phyloP scores from a whole-genome alignment of 2,797 vertebrate genomes.

The Enteromius radiatus region DNA sequence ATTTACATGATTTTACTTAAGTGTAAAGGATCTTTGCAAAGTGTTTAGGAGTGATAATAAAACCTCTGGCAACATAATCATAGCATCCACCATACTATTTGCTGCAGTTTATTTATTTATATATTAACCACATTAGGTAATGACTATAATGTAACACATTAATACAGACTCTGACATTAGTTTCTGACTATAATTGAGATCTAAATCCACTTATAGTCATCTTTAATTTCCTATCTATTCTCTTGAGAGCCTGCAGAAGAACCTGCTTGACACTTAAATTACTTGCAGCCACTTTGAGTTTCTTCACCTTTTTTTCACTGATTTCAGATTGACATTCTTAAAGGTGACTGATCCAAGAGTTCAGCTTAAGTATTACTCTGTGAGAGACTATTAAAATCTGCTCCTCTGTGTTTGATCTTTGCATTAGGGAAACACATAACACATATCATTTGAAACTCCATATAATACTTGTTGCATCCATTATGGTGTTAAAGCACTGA shows the following conservation, averaged over 20 bases:
- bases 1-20: not conserved
- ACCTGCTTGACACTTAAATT: not conserved
- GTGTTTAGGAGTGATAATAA: not conserved
- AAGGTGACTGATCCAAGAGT: not conserved
- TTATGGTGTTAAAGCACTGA: not conserved
- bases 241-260: not conserved
- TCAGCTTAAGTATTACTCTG: not conserved
- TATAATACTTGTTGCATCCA: not conserved
- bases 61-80: not conserved
- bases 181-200: not conserved
- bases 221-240: not conserved
- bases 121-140: not conserved
- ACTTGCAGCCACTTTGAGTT: not conserved
- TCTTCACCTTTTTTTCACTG: not conserved
- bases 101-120: not conserved
- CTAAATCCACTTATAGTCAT: not conserved
- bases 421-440: not conserved
- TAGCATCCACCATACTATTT: not conserved
- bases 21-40: not conserved
- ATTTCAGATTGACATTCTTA: constrained; percentile 12
- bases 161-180: not conserved
- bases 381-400: not conserved
- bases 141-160: not conserved
- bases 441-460: not conserved
- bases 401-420: not conserved